Evolutionary conservation across 2,888 invertebrate species (phyloP), one percentile per base, ranked within the genome.

Genomic region (Macaria liturata): DNA sequence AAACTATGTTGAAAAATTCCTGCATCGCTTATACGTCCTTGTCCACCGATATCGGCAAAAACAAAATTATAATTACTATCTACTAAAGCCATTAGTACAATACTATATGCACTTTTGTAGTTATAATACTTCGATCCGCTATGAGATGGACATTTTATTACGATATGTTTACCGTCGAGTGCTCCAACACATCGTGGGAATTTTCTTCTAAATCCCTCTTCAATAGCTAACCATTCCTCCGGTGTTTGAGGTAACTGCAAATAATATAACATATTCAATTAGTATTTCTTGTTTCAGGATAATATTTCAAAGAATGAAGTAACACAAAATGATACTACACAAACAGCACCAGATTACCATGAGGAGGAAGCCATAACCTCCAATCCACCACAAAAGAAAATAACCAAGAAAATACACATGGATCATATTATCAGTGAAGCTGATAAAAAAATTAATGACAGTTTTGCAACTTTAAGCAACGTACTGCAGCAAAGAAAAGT

Each of bases 11-110:
- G 4, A 54, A 62, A 62, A 42, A 59, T 56, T 52, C 58, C 59
- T 43, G 58, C 56, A 43, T 66, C 65, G 40, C 61, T 63, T 32
- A 58, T 53, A 57, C 59, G 44, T 31, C 63, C 61, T 37, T 59
- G 50, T 9, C 54, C 53, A 46, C 65, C 46, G 46, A 46, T 32
- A 32, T 46, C 46, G 32, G 32, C 32, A 46, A 32, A 46, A 46
- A 46, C 32, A 32, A 46, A 46, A 46, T 46, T 46, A 46, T 46
- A 46, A 46, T 32, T 32, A 32, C 32, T n/a, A 60, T 65, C 60
- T 47, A 60, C 62, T 45, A 56, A 54, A 57, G 62, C 64, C 54
- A 62, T 47, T 49, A 62, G 48, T 43, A 62, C 52, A 51, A 65
- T 42, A 49, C 62, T 62, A 49, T 52, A 58, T 30, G 50, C 48